Base-by-base conservation (phyloP, 1,140 invertebrate genomes). In the Euborellia annulipes region DNA sequence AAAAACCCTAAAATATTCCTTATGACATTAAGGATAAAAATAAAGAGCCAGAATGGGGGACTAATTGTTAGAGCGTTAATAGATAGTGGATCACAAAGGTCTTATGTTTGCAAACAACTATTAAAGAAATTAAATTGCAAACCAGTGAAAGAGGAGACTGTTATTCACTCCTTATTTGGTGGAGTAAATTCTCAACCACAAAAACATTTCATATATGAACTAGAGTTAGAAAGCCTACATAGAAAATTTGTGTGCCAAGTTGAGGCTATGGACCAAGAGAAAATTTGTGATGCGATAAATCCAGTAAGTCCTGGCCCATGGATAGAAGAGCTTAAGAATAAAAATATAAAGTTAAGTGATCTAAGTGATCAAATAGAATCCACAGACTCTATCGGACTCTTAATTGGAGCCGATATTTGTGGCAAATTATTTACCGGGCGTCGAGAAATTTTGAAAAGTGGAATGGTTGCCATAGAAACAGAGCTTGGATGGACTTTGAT, bases 391-490 rank as follows among this genome's bases (percentile, higher is more conserved):
- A 53, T 60, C n/a, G 21, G 45, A 3, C n/a, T 56, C 4, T 37
- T 60, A 13, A 58, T 58, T 20, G 57, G 52, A 3, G 49, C 55
- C 11, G 56, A 62, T 46, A 41, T 62, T 11, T 52, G 50, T 13
- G 57, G 56, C 11, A 61, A 55, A 38, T 40, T 60, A 3, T 38
- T 55, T 3, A 62, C 61, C 0, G 59, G 56, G 13, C 36, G 46
- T 4, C 50, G 41, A 16, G 17, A 46, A 32, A 20, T 53, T 11
- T 41, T 62, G 18, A 11, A 32, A 3, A 52, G 51, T 41, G 57
- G 58, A 3, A 38, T 62, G n/a, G 51, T 57, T 9, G 58, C 54
- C n/a, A 13, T 58, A 2, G 54, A 65, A 45, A 60, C 58, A 1
- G 19, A 49, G 9, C 46, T 63, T 1, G 60, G 58, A 2, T 64